phyloP scores from a whole-genome alignment of 1,140 invertebrate genomes.

The Drosophila bocki region DNA sequence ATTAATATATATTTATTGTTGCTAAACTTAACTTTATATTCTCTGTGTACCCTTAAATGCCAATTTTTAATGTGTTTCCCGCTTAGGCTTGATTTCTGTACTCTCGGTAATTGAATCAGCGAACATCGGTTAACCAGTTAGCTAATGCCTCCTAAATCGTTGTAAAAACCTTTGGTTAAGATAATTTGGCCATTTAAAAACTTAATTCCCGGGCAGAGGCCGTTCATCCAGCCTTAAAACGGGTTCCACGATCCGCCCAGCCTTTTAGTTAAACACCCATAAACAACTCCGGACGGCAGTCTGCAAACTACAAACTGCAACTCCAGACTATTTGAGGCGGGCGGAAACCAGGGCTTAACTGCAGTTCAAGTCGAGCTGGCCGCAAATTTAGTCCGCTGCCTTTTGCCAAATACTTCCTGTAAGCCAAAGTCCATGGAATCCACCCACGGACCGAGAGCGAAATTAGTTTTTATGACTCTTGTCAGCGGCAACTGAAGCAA shows the following conservation, averaged over 20 bases:
- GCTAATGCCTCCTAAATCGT: conserved; percentile 33
- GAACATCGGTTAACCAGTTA: conserved; percentile 21
- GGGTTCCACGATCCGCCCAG: conserved; percentile 22
- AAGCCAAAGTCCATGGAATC: conserved; percentile 22
- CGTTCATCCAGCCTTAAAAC: conserved; percentile 35
- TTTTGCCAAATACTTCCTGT: conserved; percentile 40
- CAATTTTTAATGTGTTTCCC: background rate
- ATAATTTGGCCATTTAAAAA: conserved; percentile 40
- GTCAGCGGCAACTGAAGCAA: conserved; percentile 44
- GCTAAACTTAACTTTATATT: background rate
- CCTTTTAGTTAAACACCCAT: conserved; percentile 44
- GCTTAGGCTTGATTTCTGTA: conserved; percentile 2
- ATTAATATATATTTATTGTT: background rate
- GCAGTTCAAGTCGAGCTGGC: conserved; percentile 25
- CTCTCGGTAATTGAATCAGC: conserved; percentile 37
- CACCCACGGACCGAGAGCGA: conserved; percentile 47
- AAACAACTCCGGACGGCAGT: conserved; percentile 36
- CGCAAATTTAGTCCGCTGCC: conserved; percentile 33
- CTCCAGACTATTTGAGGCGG: conserved; percentile 12
- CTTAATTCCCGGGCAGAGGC: conserved; percentile 34
- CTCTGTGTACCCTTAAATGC: background rate
- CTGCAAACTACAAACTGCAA: conserved; percentile 1
- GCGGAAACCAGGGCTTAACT: conserved; percentile 24
- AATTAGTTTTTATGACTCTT: conserved; percentile 78
- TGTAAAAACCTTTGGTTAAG: conserved; percentile 40